Evolutionary conservation across 2,888 invertebrate genomes (phyloP), one percentile per base, ranked within the genome.

Genomic region (Xanthostigma xanthostigma): DNA sequence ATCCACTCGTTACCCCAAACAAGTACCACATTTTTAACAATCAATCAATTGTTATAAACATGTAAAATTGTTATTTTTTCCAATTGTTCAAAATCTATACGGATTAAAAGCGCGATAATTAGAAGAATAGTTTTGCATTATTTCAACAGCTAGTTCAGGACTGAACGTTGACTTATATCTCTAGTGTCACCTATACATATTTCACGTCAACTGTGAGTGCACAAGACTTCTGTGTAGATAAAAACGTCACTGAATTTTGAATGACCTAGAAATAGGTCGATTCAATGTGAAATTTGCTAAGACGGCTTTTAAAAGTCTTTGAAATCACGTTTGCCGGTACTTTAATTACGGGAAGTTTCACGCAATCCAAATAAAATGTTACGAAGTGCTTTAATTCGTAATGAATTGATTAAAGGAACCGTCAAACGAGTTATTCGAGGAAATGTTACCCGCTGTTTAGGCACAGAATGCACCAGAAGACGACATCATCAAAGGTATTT

Each of bases 311-410:
- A 44, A 38, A 38, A 40, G 17, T 40, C 41, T 41, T 27, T 41
- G 41, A 27, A 27, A 17, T 41, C 14, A 9, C 41, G 41, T n/a
- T 14, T 41, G 14, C 14, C 41, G 41, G 27, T 41, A 39, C 14
- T 39, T 39, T 39, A 39, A 13, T 39, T 39, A 9, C 14, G 8
- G 8, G 12, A 11, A 12, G 14, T 39, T 39, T 39, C 10, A 39
- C 12, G 12, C 8, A 13, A 39, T 13, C 39, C 8, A 34, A 33
- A 34, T 11, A 71, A 71, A 66, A 85, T 86, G 85, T 73, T 86
- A 69, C 79, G 85, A 72, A 76, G 82, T 60, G 69, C 76, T 62
- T 35, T 46, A 13, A 68, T 77, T 66, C 79, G 82, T 71, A 80
- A 78, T 66, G 78, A 81, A 65, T 66, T 79, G 58, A 64, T 82